Base-by-base conservation (phyloP, 2,113 vertebrate genomes). In the Himantopus leucocephalus region DNA sequence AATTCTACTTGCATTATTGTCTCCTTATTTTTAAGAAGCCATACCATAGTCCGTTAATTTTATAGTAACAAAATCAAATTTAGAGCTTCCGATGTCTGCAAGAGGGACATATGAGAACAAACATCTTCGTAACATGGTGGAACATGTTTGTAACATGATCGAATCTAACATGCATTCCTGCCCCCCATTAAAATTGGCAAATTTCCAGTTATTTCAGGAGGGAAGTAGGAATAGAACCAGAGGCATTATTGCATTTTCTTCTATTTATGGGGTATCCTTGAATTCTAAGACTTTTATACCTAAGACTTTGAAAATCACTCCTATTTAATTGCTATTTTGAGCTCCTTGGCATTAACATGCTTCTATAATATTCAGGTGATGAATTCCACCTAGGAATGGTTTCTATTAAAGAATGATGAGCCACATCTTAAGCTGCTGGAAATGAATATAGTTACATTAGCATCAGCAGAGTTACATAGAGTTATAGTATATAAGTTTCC, bases 321-420 rank as follows among this genome's bases (percentile, higher is more conserved):
- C 59, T 84, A 64, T 90, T 95, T 75, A 78, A 23, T 75, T 87
- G 45, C 62, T 85, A 1, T 60, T 75, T 94, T 81, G 77, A 72
- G 10, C 45, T 76, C 5, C 30, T 81, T 59, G 64, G 39, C 34
- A n/a, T 75, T 85, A 96, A 79, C 5, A 15, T 0, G 0, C 30
- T 90, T 87, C 56, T 88, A 1, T 56, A 58, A 56, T 75, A 91
- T 50, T 91, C 52, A 84, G 47, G 29, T 92, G 56, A 14, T 71
- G 47, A 86, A 84, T 75, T 86, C 39, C 13, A 4, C 60, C 8
- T n/a, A 20, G 0, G 19, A 88, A 63, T 77, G 39, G 11, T 91
- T 93, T 83, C 79, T 78, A 34, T 72, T 81, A 86, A 89, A 88
- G 90, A 86, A 64, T 68, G 67, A 89, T 71, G 56, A 90, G 56